Base-by-base conservation (phyloP, 2,113 vertebrate species). In the Polyodon spathula region DNA sequence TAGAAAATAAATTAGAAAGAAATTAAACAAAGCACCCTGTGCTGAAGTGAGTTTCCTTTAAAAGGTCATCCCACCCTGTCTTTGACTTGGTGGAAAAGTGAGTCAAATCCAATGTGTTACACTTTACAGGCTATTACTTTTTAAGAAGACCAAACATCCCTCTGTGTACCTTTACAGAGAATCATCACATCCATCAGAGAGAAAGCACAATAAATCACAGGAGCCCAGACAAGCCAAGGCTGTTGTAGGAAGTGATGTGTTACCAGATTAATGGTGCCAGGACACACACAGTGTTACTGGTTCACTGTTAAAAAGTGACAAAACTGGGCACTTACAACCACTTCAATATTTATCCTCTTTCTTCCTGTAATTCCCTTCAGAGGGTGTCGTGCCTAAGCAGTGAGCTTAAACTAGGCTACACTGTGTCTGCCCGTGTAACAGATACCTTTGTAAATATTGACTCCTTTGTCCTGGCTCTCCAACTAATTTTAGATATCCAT, bases 241-340 rank as follows among this genome's bases (percentile, higher is more conserved):
- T 70, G 41, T 39, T 10, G 41, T 66, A 70, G 70, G 65, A 67
- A 72, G 57, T 67, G 63, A 66, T 73, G 71, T 74, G 70, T 68
- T 65, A 65, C 68, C 76, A 75, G 76, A 79, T 76, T 80, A 80
- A 79, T 79, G 75, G 72, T 74, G 68, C 63, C 73, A 73, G 8
- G 54, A 70, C 73, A 69, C 73, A 68, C 66, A 64, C 73, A 73
- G 68, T 68, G 71, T 64, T 66, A 64, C 69, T 64, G 70, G 43
- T 62, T 69, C 59, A 52, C 63, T 71, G 67, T 69, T 61, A 73
- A 78, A 74, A 63, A 63, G 41, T 67, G 61, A 48, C 69, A 75
- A 41, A 46, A 40, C 12, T 51, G 48, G 61, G 11, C 55, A 4
- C 40, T 62, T 67, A 65, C 64, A 73, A 65, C 70, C 59, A 59